Evolutionary conservation across 1,140 invertebrate species (phyloP).

Genomic region (Saxidomus purpurata): DNA sequence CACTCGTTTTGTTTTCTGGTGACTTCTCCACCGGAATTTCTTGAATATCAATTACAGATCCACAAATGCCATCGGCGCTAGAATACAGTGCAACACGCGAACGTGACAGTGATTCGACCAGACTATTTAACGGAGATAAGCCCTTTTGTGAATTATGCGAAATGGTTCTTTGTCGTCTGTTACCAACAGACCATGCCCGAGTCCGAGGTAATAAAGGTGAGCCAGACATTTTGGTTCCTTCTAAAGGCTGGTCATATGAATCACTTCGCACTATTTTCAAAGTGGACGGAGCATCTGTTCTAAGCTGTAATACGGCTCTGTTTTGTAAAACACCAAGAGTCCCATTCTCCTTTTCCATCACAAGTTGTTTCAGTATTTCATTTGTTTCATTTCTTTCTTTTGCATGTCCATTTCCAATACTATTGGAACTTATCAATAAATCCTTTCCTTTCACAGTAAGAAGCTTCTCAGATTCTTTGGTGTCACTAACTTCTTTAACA

Average conservation of each 20-base stretch:
- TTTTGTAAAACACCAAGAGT: background rate
- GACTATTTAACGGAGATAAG: constrained; percentile 31
- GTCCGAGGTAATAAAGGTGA: constrained; percentile 43
- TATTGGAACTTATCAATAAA: background rate
- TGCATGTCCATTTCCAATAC: background rate
- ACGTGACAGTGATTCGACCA: constrained; percentile 50
- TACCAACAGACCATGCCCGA: constrained; percentile 43
- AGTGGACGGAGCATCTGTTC: background rate
- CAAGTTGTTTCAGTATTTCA: constrained; percentile 25
- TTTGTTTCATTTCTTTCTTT: constrained; percentile 17
- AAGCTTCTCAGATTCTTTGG: background rate
- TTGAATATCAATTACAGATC: constrained; percentile 46
- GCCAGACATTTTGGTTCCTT: background rate
- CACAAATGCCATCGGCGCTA: constrained; percentile 47
- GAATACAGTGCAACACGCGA: constrained; percentile 43
- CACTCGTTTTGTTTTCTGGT: background rate
- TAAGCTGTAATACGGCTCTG: constrained; percentile 17
- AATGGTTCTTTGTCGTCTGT: constrained; percentile 1
- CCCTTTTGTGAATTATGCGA: background rate
- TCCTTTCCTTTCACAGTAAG: background rate
- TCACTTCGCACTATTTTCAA: constrained; percentile 40
- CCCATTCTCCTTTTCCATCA: constrained; percentile 29
- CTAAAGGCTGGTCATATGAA: background rate
- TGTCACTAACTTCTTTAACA: background rate
- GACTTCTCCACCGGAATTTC: background rate